Evolutionary conservation across 2,797 vertebrate species (phyloP), one percentile per base, ranked within the genome.

Genomic region (Lophius americanus): DNA sequence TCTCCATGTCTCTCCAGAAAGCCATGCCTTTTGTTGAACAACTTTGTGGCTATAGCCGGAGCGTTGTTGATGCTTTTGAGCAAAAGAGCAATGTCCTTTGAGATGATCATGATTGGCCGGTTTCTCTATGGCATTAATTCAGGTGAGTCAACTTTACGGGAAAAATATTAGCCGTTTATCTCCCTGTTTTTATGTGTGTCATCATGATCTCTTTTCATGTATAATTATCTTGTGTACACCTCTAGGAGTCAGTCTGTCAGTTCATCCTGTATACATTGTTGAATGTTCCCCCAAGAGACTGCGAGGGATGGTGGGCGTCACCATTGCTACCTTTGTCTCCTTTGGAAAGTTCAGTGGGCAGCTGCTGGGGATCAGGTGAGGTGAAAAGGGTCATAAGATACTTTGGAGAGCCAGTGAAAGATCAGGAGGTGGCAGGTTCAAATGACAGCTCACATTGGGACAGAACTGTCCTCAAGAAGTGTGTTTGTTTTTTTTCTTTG

Each of bases 101-200:
- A 94, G 85, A 94, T 94, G 91, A 93, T 95, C 74, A 81, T 94
- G 76, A 84, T 70, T 11, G 93, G 73, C n/a, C 87, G 93, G 6
- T 64, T 94, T 37, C 43, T 95, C n/a, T 91, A 85, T 1, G 91
- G 91, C 39, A 44, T 93, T 60, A 91, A 85, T 61, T 35, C 90
- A 82, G 91, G 92, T 93, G 72, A 79, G 12, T n/a, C 13, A 2
- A 7, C 47, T 44, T 63, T 50, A 23, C 23, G 23, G 23, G 23
- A 23, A 1, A 23, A 23, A 23, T 23, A 23, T 23, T 23, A 23
- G 23, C 51, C 14, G 58, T 73, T 61, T 47, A 23, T 76, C 57
- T 48, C 4, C 4, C 35, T 11, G 51, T 48, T 57, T 70, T 69
- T 51, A 55, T 23, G 23, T 23, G 23, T 23, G 70, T 62, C 36